phyloP scores from a whole-genome alignment of 1,140 invertebrate species.

The Plectrocnemia conspersa region DNA sequence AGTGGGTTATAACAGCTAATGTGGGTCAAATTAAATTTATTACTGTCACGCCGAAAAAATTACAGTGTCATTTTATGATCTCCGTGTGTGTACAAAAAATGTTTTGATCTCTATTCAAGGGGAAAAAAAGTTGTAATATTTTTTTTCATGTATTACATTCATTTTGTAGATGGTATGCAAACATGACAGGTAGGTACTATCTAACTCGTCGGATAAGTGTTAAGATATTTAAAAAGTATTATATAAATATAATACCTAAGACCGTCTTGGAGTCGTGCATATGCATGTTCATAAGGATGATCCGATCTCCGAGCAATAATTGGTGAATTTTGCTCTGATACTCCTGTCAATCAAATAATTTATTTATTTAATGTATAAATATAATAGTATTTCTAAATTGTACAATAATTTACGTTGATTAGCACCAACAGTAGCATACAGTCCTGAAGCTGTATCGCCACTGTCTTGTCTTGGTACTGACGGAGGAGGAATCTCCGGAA shows the following conservation, averaged over 20 bases:
- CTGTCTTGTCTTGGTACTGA: slow-evolving; percentile 47
- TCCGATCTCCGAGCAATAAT: slow-evolving; percentile 43
- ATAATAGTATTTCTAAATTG: background rate
- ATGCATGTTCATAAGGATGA: slow-evolving; percentile 50
- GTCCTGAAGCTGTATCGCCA: slow-evolving; percentile 49
- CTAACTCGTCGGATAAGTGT: no score
- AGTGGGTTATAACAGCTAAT: no score
- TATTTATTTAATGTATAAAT: background rate
- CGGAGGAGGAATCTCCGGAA: slow-evolving; percentile 50
- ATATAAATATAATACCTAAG: slow-evolving; percentile 38
- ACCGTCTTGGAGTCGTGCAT: slow-evolving; percentile 47
- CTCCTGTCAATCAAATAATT: slow-evolving; percentile 21
- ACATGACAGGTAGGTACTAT: no score
- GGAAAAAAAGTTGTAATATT: no score
- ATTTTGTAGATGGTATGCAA: no score
- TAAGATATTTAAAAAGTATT: no score
- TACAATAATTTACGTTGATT: slow-evolving; percentile 40
- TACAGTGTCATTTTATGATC: no score
- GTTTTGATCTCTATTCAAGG: no score
- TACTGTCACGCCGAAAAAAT: no score
- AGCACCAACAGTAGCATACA: slow-evolving; percentile 49
- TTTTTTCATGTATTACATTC: no score
- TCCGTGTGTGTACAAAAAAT: no score
- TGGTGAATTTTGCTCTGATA: slow-evolving; percentile 33
- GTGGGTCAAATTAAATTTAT: no score